These are phyloP conservation scores for Pachypeltis micranthus DNA, from an alignment of 1,140 invertebrate species.

Conservation along the genomic window DNA sequence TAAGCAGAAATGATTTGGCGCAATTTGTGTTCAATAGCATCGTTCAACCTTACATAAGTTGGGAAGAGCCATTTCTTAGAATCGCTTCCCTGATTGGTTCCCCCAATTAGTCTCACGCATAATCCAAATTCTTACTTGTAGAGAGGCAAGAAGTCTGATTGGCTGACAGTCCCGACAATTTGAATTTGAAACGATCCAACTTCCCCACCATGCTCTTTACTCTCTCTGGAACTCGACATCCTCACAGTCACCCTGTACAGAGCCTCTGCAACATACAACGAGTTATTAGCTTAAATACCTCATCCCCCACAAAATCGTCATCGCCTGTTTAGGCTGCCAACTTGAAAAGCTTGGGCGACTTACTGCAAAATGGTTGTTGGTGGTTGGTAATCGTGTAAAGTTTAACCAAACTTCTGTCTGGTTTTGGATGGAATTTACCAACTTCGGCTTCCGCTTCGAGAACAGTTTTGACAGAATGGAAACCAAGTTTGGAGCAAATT, in stretches of 20 bases:
- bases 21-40: too few relatives aligned
- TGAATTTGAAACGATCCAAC: conserved; percentile 56
- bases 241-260: conserved; percentile 63
- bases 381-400: conserved; percentile 58
- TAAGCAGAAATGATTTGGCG: too few relatives aligned
- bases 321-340: neutral
- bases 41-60: too few relatives aligned
- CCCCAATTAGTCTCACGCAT: too few relatives aligned
- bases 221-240: conserved; percentile 58
- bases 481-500: conserved; percentile 28
- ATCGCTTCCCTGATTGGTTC: too few relatives aligned
- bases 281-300: neutral
- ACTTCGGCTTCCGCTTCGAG: conserved; percentile 16
- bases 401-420: conserved; percentile 32
- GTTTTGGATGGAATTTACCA: conserved; percentile 2
- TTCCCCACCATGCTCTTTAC: conserved; percentile 60
- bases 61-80: too few relatives aligned
- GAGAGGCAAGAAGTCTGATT: conserved; percentile 32
- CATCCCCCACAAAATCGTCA: neutral
- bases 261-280: conserved; percentile 41
- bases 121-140: conserved; percentile 29
- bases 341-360: conserved; percentile 35
- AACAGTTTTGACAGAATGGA: conserved; percentile 23
- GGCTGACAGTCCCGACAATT: conserved; percentile 47
- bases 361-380: conserved; percentile 59